phyloP scores from a whole-genome alignment of 2,888 invertebrate genomes.

The Tetropium fuscum region DNA sequence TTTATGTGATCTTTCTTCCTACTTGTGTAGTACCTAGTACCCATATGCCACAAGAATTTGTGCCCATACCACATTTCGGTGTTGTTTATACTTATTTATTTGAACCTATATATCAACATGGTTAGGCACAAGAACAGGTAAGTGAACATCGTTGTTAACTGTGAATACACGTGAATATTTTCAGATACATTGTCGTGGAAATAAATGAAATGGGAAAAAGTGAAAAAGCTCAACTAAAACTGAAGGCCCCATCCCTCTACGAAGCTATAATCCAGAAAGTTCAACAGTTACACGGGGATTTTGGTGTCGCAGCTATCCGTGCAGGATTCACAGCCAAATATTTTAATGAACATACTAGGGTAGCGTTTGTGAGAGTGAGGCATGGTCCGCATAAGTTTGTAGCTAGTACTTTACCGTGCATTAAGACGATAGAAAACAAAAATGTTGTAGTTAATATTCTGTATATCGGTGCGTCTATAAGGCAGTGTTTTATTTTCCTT shows the following conservation, averaged over 20 bases:
- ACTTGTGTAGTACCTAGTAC: too few species aligned
- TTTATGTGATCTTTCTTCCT: too few species aligned
- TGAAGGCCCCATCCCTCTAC: slow-evolving; percentile 70
- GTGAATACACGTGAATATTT: slow-evolving; percentile 45
- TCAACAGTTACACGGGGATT: slow-evolving; percentile 80
- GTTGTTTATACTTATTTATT: too few species aligned
- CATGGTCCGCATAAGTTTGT: slow-evolving; percentile 83
- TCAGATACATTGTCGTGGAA: slow-evolving; percentile 78
- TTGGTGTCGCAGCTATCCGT: slow-evolving; percentile 77
- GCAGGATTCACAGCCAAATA: slow-evolving; percentile 83
- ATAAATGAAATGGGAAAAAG: slow-evolving; percentile 68
- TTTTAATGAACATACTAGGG: slow-evolving; percentile 80
- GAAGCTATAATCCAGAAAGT: slow-evolving; percentile 73
- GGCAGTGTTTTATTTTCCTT: slow-evolving; percentile 82
- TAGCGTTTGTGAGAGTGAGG: slow-evolving; percentile 78
- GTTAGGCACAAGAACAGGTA: slow-evolving; percentile 60
- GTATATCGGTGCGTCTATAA: slow-evolving; percentile 83
- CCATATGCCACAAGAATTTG: too few species aligned
- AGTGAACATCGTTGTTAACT: slow-evolving; percentile 3
- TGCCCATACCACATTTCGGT: too few species aligned
- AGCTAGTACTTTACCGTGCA: slow-evolving; percentile 75
- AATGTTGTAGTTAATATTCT: slow-evolving; percentile 74
- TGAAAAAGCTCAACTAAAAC: slow-evolving; percentile 66
- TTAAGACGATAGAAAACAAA: slow-evolving; percentile 75
- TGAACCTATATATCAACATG: slow-evolving; percentile 48